phyloP scores from a whole-genome alignment of 1,140 invertebrate species.

The Apis laboriosa region DNA sequence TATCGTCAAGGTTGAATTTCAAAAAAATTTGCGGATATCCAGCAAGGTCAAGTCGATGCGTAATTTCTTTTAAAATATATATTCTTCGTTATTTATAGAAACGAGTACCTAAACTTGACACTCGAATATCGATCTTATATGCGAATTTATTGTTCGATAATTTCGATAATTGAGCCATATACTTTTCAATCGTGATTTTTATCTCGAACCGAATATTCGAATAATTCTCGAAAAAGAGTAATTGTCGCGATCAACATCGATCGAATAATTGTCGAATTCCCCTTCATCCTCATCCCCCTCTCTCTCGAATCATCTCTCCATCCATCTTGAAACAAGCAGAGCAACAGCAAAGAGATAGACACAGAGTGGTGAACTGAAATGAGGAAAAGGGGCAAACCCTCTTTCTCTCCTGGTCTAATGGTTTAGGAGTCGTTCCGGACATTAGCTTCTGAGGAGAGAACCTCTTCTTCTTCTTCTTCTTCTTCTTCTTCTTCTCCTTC shows the following conservation, averaged over 20 bases:
- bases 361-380: conserved; percentile 24
- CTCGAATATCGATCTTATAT: too few species aligned
- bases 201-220: too few species aligned
- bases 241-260: too few species aligned
- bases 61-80: background rate
- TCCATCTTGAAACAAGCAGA: conserved; percentile 15
- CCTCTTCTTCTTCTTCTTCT: conserved; percentile 39
- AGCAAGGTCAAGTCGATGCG: background rate
- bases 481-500: conserved; percentile 36
- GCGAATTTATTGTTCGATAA: too few species aligned
- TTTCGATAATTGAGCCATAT: too few species aligned
- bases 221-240: too few species aligned
- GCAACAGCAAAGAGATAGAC: conserved; percentile 17
- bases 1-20: background rate
- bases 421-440: conserved; percentile 77
- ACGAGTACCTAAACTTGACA: too few species aligned
- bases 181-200: too few species aligned
- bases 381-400: conserved; percentile 49
- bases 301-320: background rate
- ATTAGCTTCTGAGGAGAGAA: conserved; percentile 75
- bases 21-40: background rate
- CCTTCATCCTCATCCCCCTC: background rate
- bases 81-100: background rate
- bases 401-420: conserved; percentile 69
- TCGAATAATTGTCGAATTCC: too few species aligned